Percentiles rank a stretch among this genome's conserved stretches.
These are phyloP conservation scores for Gobio occitaniae DNA, from an alignment of 2,797 vertebrate genomes.

Conservation along the genomic window DNA sequence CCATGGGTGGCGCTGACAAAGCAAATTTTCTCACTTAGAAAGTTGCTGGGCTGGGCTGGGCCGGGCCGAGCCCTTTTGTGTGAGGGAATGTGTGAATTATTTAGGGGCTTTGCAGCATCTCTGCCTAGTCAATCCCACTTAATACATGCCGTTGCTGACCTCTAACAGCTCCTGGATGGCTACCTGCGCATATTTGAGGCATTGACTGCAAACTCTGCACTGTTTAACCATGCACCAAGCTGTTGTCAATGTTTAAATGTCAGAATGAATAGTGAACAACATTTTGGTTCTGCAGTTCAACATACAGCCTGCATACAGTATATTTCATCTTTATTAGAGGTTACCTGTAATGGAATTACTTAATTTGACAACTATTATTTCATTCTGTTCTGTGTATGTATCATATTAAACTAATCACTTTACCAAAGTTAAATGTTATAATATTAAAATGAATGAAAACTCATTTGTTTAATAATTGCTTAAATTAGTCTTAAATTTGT, in stretches of 20 bases:
- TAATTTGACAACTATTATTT: too few species aligned
- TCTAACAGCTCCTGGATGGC: slow-evolving; percentile 21
- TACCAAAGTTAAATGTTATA: too few species aligned
- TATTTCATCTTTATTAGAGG: neutral
- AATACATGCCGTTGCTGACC: slow-evolving; percentile 16
- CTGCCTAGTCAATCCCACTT: slow-evolving; percentile 12
- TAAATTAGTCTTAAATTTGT: too few species aligned
- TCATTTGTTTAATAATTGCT: too few species aligned
- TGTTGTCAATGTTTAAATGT: slow-evolving; percentile 2
- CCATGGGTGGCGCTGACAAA: slow-evolving; percentile 63
- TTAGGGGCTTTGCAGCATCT: slow-evolving; percentile 57
- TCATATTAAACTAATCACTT: too few species aligned
- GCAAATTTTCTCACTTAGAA: slow-evolving; percentile 64
- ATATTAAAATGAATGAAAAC: too few species aligned
- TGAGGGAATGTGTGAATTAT: slow-evolving; percentile 68
- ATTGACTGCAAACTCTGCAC: neutral
- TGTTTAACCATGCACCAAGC: neutral
- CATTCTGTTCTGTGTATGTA: too few species aligned
- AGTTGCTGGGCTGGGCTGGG: slow-evolving; percentile 58
- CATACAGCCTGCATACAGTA: neutral
- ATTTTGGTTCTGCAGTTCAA: neutral
- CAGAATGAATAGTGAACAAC: slow-evolving; percentile 5
- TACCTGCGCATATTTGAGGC: neutral
- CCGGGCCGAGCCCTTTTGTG: slow-evolving; percentile 47
- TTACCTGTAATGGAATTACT: neutral